phyloP scores from a whole-genome alignment of 1,140 invertebrate species.

The Drosophila repleta region DNA sequence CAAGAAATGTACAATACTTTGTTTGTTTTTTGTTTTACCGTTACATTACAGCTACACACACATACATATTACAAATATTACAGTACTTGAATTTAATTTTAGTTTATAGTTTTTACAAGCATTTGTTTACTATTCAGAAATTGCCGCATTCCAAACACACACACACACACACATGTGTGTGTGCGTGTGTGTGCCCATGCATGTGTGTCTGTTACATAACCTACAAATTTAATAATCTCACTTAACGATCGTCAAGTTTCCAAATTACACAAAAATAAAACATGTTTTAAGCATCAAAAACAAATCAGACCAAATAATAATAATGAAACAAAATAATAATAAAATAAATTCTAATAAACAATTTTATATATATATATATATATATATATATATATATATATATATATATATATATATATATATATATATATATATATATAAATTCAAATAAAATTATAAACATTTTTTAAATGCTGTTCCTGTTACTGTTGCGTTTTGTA shows the following conservation, averaged over 20 bases:
- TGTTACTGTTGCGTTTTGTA: constrained; percentile 81
- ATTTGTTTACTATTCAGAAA: constrained; percentile 55
- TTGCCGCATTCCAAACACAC: not conserved
- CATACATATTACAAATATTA: constrained; percentile 52
- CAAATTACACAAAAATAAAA: constrained; percentile 31
- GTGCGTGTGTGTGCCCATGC: not conserved
- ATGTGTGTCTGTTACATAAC: constrained; percentile 20
- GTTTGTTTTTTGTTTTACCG: constrained; percentile 56
- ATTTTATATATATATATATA: constrained; percentile 3
- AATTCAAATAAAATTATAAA: constrained; percentile 65
- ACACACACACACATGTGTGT: not conserved
- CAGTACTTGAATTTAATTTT: constrained; percentile 49
- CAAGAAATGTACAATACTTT: constrained; percentile 80
- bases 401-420: constrained; percentile 17
- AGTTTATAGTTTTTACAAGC: constrained; percentile 72
- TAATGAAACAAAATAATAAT: constrained; percentile 45
- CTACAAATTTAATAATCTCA: constrained; percentile 73
- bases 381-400: not conserved
- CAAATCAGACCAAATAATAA: constrained; percentile 51
- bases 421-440: constrained; percentile 12
- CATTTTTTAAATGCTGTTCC: constrained; percentile 81
- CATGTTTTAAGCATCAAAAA: constrained; percentile 59
- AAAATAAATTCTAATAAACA: constrained; percentile 58
- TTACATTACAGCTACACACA: constrained; percentile 61
- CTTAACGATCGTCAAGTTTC: constrained; percentile 56